A percentile compares a stretch with the other conserved stretches of the same genome.
phyloP scores from a whole-genome alignment of 2,888 invertebrate genomes.

The Syritta pipiens region DNA sequence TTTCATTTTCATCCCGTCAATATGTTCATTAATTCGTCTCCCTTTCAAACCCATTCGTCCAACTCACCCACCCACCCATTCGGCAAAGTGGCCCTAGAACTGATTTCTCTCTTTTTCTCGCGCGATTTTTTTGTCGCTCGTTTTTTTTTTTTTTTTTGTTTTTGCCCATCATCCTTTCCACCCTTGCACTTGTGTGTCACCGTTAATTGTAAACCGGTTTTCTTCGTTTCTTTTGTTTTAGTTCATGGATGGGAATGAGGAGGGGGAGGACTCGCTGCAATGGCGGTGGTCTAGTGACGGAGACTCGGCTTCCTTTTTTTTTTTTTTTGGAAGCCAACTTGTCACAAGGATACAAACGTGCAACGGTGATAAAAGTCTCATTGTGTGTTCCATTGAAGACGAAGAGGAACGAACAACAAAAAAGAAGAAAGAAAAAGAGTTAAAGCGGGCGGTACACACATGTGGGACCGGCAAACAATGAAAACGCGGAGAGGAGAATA shows the following conservation, averaged over 20 bases:
- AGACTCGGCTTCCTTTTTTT: constrained; percentile 12
- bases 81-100: constrained; percentile 57
- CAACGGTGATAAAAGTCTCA: constrained; percentile 29
- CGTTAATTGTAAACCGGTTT: constrained; percentile 59
- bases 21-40: constrained; percentile 45
- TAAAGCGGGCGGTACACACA: constrained; percentile 32
- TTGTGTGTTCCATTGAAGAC: constrained; percentile 24
- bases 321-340: constrained; percentile 23
- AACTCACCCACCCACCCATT: neutral
- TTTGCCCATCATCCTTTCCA: constrained; percentile 29
- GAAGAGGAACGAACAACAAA: neutral
- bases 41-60: neutral
- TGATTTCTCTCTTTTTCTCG: constrained; percentile 42
- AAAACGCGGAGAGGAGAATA: neutral
- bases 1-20: constrained; percentile 20
- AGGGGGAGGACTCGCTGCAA: constrained; percentile 11
- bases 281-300: constrained; percentile 30
- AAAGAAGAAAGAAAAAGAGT: constrained; percentile 17
- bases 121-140: constrained; percentile 32
- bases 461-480: constrained; percentile 47
- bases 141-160: constrained; percentile 8
- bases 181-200: constrained; percentile 57
- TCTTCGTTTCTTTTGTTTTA: constrained; percentile 30
- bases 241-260: constrained; percentile 1
- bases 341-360: constrained; percentile 60